Evolutionary conservation across 2,113 vertebrate genomes (phyloP), one percentile per base, ranked within the genome.

Genomic region (Phoenicopterus ruber): DNA sequence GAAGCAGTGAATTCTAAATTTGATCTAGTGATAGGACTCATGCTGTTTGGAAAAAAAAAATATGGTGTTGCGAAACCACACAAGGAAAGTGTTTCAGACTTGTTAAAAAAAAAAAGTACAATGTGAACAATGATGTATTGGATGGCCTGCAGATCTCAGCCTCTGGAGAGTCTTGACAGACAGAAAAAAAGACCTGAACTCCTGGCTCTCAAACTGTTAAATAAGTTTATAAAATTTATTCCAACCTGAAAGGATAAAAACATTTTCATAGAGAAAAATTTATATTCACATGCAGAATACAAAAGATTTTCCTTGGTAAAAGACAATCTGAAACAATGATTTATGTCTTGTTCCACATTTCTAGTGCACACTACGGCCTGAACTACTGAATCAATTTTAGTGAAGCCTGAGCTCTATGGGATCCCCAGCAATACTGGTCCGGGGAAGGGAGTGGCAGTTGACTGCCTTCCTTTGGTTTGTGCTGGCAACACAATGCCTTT

Each of bases 21-120:
- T 93, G 91, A 96, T 85, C 69, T 76, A 97, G 88, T 76, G 95
- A 96, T 89, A 89, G 83, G 69, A 69, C 77, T 93, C 88, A 67
- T 17, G 77, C 93, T 95, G 88, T 38, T 93, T 14, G 26, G 28
- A 2, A 25, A 46, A 79, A 95, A 84, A 81, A 61, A 61, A 73
- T 1, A 31, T 0, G 7, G 8, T 19, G 31, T 78, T 92, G 95
- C 1, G 0, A 96, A 96, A 93, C 82, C 90, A 59, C 90, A 92
- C n/a, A 81, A 67, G 77, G 77, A 88, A 96, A 95, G 92, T 0
- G 1, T 54, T 91, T 93, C 76, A 93, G 88, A 59, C 26, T 70
- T 85, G 34, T 86, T 70, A 34, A 28, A 65, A 74, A 42, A 42
- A 63, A 42, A n/a, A 44, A 65, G 44, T 31, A 54, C 52, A 52